Evolutionary conservation across 2,113 vertebrate genomes (phyloP), one percentile per base, ranked within the genome.

Genomic region (Columbina picui): DNA sequence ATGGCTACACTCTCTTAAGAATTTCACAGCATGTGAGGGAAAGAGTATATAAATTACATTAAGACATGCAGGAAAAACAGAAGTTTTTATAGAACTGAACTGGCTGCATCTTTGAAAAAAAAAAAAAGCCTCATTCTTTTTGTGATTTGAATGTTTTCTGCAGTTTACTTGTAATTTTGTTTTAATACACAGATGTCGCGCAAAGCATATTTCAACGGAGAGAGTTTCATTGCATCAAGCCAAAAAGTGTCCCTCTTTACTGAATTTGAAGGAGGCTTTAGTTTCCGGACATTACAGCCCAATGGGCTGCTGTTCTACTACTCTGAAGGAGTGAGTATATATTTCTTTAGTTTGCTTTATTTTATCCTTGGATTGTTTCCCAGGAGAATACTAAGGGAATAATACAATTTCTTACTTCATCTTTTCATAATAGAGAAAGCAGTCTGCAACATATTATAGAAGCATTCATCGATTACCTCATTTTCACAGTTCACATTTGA

Each of bases 201-300:
- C 22, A 98, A 98, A 95, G 99, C 98, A 4, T 99, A 99, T 97
- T 99, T 99, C 97, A 99, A 96, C 73, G 99, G 99, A 23, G 98
- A 99, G n/a, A 98, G 99, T 90, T 99, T 98, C 96, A 98, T 99
- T 93, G 96, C 98, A 70, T 99, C 99, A 57, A 98, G 96, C 57
- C 99, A 99, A 68, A 99, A 99, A 98, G 97, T 98, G 47, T 98
- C 98, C 30, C 98, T 98, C 52, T 99, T 99, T 32, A 96, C 98
- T 84, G 98, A 94, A 27, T 99, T 99, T 63, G 99, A 99, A 97
- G 99, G 98, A 92, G 99, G 99, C 43, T 98, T 99, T 91, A 99
- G 98, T 97, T 99, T 99, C 96, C 98, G 96, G 95, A 99, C 99
- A 1, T 79, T 99, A 69, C 98, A 99, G 89, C 98, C 99, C 73